Percentiles rank a stretch among this genome's conserved stretches.
Evolutionary conservation across 2,888 invertebrate genomes (phyloP).

Genomic region (Xestoiulus laeticollis): DNA sequence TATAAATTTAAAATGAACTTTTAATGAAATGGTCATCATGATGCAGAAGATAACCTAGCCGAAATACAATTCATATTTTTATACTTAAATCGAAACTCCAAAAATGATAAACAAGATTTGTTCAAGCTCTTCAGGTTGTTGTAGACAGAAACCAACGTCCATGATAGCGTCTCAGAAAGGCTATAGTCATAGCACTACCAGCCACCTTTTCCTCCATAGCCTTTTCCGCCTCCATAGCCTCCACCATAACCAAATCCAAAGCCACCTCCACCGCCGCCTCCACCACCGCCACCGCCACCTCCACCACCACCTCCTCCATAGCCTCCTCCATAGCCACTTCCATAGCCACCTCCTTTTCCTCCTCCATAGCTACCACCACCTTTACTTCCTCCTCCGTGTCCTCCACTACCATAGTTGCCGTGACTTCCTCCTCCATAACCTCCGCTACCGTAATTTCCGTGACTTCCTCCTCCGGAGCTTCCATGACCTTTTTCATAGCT

Average conservation of each 20-base stretch:
- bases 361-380: not conserved
- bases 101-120: not conserved
- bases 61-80: not conserved
- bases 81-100: not conserved
- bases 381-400: not conserved
- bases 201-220: constrained; percentile 17
- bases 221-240: constrained; percentile 34
- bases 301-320: constrained; percentile 10
- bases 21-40: not conserved
- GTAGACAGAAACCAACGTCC: not conserved
- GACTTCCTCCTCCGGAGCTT: not conserved
- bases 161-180: not conserved
- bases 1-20: too few species aligned
- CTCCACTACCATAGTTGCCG: not conserved
- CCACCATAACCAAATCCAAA: not conserved
- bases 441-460: not conserved
- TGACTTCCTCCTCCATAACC: not conserved
- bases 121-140: not conserved
- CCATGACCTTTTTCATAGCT: not conserved
- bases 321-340: not conserved
- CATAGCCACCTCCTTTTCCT: constrained; percentile 10
- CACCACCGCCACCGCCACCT: not conserved
- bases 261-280: not conserved
- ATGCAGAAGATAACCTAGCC: not conserved
- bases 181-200: not conserved